Percentiles rank a stretch among this genome's conserved stretches.
phyloP scores from a whole-genome alignment of 2,113 vertebrate genomes.

The Platanista minor region DNA sequence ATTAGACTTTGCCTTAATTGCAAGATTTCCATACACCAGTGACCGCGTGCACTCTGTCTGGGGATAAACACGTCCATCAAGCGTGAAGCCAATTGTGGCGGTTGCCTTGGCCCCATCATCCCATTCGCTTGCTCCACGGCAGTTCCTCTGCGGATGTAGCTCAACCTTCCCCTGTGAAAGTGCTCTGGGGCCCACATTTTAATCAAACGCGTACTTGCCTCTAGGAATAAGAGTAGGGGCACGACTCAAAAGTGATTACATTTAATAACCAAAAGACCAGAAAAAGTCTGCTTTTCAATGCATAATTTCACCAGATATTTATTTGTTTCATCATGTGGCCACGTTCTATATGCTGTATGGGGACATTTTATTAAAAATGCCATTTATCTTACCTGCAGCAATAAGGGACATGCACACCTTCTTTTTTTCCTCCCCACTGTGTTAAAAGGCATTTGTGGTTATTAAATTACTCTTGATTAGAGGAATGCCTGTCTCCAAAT shows the following conservation, averaged over 20 bases:
- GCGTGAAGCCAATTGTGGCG: constrained; percentile 71
- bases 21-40: constrained; percentile 49
- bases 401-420: constrained; percentile 74
- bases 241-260: constrained; percentile 78
- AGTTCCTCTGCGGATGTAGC: constrained; percentile 68
- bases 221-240: constrained; percentile 68
- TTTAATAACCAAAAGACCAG: constrained; percentile 82
- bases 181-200: constrained; percentile 80
- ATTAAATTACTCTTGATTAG: constrained; percentile 82
- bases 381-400: constrained; percentile 83
- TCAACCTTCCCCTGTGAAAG: constrained; percentile 72
- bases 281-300: constrained; percentile 79
- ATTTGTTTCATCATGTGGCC: constrained; percentile 77
- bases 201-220: constrained; percentile 81
- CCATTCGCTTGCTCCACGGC: not conserved
- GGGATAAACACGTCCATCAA: constrained; percentile 78
- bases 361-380: constrained; percentile 84
- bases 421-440: constrained; percentile 50
- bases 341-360: constrained; percentile 79
- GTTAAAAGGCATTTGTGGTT: constrained; percentile 77
- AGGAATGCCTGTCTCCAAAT: constrained; percentile 81
- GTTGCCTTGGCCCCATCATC: constrained; percentile 47
- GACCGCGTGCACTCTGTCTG: constrained; percentile 43
- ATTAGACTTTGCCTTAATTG: constrained; percentile 68
- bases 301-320: constrained; percentile 80